A percentile compares a stretch with the other conserved stretches of the same genome.
Conservation (phyloP, 2,113 vertebrate species). For the Murina feae region DNA sequence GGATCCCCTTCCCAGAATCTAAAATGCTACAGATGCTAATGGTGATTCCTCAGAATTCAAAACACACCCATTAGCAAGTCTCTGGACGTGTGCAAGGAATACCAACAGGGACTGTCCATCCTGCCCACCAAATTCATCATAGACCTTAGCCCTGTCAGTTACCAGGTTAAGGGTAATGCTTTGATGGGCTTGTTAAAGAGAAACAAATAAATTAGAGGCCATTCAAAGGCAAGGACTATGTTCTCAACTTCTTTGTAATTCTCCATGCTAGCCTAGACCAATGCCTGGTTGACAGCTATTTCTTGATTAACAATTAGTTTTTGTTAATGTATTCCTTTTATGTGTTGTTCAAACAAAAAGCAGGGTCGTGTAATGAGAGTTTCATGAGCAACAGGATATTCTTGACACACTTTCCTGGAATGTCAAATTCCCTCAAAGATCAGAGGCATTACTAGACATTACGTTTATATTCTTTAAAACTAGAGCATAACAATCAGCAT, state of each 20-base stretch:
- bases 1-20: not conserved
- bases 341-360: conserved; percentile 56
- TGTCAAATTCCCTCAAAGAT: not conserved
- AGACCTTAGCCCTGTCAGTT: conserved; percentile 19
- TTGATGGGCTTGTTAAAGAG: conserved; percentile 42
- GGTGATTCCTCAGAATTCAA: not conserved
- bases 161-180: conserved; percentile 36
- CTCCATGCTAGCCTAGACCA: conserved; percentile 24
- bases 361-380: not conserved
- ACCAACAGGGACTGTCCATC: conserved; percentile 48
- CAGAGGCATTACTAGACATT: not conserved
- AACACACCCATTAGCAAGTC: conserved; percentile 3
- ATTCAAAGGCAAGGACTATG: conserved; percentile 48
- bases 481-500: not conserved
- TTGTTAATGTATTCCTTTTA: conserved; percentile 33
- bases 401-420: conserved; percentile 22
- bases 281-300: conserved; percentile 37
- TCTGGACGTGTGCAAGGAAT: not conserved
- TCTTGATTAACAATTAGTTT: conserved; percentile 41
- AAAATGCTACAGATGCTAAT: not conserved
- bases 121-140: conserved; percentile 37
- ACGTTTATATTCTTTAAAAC: not conserved
- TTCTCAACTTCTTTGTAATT: conserved; percentile 48
- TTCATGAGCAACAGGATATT: conserved; percentile 20
- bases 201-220: conserved; percentile 27